Conservation (phyloP, 2,113 vertebrate genomes). For the Misgurnus mizolepis region DNA sequence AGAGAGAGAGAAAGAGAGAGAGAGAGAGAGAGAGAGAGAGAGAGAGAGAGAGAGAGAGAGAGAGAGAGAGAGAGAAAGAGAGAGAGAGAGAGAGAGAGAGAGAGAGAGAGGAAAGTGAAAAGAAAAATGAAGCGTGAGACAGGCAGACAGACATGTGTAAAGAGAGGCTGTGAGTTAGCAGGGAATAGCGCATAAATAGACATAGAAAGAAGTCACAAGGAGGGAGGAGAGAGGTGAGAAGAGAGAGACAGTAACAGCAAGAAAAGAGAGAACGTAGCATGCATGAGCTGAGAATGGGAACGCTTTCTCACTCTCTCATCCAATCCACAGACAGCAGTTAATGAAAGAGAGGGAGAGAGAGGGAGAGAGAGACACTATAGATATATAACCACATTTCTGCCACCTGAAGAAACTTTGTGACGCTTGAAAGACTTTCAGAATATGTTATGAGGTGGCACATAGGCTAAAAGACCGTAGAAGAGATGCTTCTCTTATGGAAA, state of each 20-base stretch:
- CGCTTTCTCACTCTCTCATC: conserved; percentile 3
- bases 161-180: conserved; percentile 1
- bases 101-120: too few species aligned
- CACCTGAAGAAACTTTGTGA: conserved; percentile 50
- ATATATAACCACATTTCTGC: conserved; percentile 12
- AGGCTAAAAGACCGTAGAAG: background rate
- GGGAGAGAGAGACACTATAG: background rate
- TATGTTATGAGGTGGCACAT: background rate
- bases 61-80: too few species aligned
- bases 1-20: conserved; percentile 3
- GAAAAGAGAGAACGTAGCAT: background rate
- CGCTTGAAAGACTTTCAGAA: background rate
- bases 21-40: background rate
- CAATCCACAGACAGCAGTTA: conserved; percentile 1
- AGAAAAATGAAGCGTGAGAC: background rate
- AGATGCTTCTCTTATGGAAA: background rate
- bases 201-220: conserved; percentile 7
- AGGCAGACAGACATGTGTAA: conserved; percentile 8
- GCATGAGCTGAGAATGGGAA: background rate
- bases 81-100: background rate
- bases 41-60: background rate
- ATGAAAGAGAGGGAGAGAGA: conserved; percentile 6
- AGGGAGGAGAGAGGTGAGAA: conserved; percentile 8
- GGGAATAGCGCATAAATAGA: conserved; percentile 15
- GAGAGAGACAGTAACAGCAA: background rate